Base-by-base conservation (phyloP, 2,888 invertebrate genomes). In the Scotopteryx bipunctaria region DNA sequence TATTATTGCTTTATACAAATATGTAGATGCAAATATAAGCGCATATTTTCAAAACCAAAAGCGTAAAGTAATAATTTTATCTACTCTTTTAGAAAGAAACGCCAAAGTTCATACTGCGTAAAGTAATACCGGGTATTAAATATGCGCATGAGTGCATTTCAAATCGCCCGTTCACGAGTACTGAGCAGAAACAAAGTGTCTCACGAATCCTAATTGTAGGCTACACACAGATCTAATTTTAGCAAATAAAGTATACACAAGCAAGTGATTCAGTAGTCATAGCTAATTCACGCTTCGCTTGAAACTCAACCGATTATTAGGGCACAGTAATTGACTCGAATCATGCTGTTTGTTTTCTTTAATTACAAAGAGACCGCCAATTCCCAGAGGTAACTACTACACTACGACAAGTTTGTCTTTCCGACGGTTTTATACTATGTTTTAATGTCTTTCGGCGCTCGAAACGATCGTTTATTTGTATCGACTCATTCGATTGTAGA, bases 101-200 rank as follows among this genome's bases (percentile, higher is more conserved):
- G 66, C 59, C 59, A 52, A 69, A 67, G 71, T 73, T 72, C 72
- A 75, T 74, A 69, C 54, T 66, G 71, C 73, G 73, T 78, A 71
- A 74, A 78, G 79, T 80, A 74, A 81, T 73, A 80, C 67, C 71
- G 70, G 71, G 68, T 63, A 66, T 56, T 59, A 47, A 47, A 65
- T 62, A 55, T 73, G 77, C 73, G 87, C 77, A 75, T 72, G 77
- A 75, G 69, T 81, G 84, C 69, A 67, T 82, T 80, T 67, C 62
- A 74, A 82, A 78, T 80, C 70, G 69, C 71, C 59, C 73, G 79
- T 88, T 85, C 85, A 83, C 76, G 84, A 81, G 63, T 78, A 78
- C 75, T 84, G 84, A 78, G 73, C 86, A 89, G 81, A 85, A 69
- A 87, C 82, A 89, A 87, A 83, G 83, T 80, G 67, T 75, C 69